Conservation (phyloP, 2,888 invertebrate species). For the Eudemis profundana region DNA sequence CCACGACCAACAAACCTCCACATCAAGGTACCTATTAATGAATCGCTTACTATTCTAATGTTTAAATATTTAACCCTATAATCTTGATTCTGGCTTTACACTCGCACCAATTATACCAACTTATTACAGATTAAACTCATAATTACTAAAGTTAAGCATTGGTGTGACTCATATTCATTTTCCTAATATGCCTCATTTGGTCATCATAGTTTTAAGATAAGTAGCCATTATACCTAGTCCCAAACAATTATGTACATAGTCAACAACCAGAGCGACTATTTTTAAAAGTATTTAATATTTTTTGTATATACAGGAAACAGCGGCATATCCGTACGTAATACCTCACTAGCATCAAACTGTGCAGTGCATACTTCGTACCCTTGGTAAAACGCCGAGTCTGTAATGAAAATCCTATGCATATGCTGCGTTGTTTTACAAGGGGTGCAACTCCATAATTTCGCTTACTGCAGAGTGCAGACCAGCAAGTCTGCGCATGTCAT, state of each 20-base stretch:
- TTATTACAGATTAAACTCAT: not conserved
- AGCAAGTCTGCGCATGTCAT: too few relatives aligned
- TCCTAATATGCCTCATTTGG: not conserved
- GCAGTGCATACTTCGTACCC: not conserved
- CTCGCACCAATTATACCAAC: slow-evolving; percentile 19
- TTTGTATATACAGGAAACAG: slow-evolving; percentile 55
- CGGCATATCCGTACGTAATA: slow-evolving; percentile 18
- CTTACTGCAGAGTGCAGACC: too few relatives aligned
- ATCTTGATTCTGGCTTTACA: slow-evolving; percentile 7
- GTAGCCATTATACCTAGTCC: slow-evolving; percentile 9
- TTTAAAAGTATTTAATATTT: slow-evolving; percentile 57
- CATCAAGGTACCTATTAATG: slow-evolving; percentile 30
- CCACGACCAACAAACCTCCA: slow-evolving; percentile 21
- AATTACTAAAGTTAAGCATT: not conserved
- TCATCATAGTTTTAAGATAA: slow-evolving; percentile 22
- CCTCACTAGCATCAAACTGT: slow-evolving; percentile 16
- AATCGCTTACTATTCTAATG: slow-evolving; percentile 12
- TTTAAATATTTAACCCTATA: slow-evolving; percentile 7
- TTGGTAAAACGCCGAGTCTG: too few relatives aligned
- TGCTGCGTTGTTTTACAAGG: too few relatives aligned
- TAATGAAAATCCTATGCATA: too few relatives aligned
- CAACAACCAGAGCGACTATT: slow-evolving; percentile 64
- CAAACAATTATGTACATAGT: slow-evolving; percentile 33
- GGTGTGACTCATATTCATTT: slow-evolving; percentile 8
- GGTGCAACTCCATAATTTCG: too few relatives aligned